These are phyloP conservation scores for Anguilla japonica DNA, from an alignment of 2,113 vertebrate genomes.

Conservation along the genomic window DNA sequence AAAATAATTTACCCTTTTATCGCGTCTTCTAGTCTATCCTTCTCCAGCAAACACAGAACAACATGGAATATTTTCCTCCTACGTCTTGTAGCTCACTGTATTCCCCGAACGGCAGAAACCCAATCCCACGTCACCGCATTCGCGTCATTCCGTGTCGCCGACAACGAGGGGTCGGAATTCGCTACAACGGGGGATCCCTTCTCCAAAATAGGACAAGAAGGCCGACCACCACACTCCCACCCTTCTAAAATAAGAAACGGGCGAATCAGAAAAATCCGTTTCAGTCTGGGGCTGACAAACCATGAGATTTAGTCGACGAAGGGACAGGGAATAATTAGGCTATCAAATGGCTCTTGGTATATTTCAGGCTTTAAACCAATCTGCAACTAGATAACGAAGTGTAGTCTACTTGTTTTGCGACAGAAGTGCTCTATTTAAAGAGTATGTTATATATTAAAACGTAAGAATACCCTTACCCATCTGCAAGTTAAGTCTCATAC, in stretches of 20 bases:
- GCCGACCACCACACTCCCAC: not conserved
- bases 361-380: too few relatives aligned
- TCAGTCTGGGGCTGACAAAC: not conserved
- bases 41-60: not conserved
- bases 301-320: too few relatives aligned
- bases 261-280: not conserved
- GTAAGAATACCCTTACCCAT: not conserved
- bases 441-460: not conserved
- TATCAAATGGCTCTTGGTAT: too few relatives aligned
- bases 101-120: conserved; percentile 7
- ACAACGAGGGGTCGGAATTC: not conserved
- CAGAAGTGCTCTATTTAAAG: too few relatives aligned
- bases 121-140: conserved; percentile 11
- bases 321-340: too few relatives aligned
- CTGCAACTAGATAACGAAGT: too few relatives aligned
- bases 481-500: not conserved
- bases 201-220: not conserved
- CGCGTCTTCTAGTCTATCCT: not conserved
- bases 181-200: not conserved
- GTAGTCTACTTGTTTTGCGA: too few relatives aligned
- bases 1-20: not conserved
- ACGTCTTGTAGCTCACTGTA: not conserved
- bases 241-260: not conserved
- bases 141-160: not conserved
- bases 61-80: conserved; percentile 14